Evolutionary conservation across 2,797 vertebrate genomes (phyloP), one percentile per base, ranked within the genome.

Genomic region (Sebastes reedi): DNA sequence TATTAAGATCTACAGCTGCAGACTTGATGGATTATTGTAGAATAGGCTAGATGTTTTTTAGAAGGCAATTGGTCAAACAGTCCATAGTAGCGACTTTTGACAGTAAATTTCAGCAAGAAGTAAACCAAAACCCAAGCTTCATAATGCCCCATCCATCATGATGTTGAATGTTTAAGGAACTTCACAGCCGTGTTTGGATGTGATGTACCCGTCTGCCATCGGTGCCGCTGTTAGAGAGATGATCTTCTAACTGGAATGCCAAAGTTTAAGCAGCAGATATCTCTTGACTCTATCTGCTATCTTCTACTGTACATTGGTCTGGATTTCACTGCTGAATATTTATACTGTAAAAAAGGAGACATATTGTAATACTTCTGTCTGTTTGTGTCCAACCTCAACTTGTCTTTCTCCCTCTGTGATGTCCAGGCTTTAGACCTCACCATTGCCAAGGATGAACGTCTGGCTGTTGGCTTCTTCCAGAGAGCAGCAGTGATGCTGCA

Each of bases 401-500:
- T 39, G 6, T 72, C 54, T 50, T 66, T 5, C 42, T 1, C 5
- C 16, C 13, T 78, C 25, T 70, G n/a, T 93, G 16, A 75, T 79
- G 65, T 83, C 27, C 79, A 99, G 98, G 96, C 96, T 20, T 96
- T 98, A 14, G 82, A 97, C 86, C 75, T 91, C 27, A 94, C 96
- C 0, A 67, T 98, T 13, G 80, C 83, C 0, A 98, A 97, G 87
- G 98, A 99, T 74, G 89, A 89, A 25, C 95, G 95, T 42, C 91
- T 99, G 29, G 97, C 97, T 6, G 96, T 98, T 0, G 97, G 95
- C 34, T 98, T 97, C 92, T 97, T 97, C 80, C 98, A 99, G 91
- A 96, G 97, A 72, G 94, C 97, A 2, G 95, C 95, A 12, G 94
- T 97, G 67, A 91, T 92, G 71, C 95, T 97, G 93, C 95, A 95